Evolutionary conservation across 2,113 vertebrate species (phyloP).

Genomic region (Stegastes partitus): DNA sequence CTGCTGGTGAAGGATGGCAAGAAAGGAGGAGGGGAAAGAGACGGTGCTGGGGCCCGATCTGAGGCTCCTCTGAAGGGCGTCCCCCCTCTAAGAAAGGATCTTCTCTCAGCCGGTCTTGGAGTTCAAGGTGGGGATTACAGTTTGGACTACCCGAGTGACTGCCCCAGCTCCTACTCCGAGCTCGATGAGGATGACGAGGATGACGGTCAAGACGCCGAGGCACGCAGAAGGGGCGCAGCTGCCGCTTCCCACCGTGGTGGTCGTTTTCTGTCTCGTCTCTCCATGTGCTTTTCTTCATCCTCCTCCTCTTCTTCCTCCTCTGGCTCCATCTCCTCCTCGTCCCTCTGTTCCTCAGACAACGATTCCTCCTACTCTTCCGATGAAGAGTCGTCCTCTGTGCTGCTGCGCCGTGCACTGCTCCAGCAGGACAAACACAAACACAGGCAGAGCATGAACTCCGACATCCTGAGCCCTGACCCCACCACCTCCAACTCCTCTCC

Average conservation of each 20-base stretch:
- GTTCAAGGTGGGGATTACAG: slow-evolving; percentile 85
- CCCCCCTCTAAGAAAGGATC: slow-evolving; percentile 86
- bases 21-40: slow-evolving; percentile 79
- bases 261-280: slow-evolving; percentile 91
- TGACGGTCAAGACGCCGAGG: slow-evolving; percentile 83
- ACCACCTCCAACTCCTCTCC: slow-evolving; percentile 61
- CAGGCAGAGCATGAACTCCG: slow-evolving; percentile 72
- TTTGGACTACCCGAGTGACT: slow-evolving; percentile 93
- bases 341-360: slow-evolving; percentile 95
- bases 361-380: slow-evolving; percentile 97
- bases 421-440: slow-evolving; percentile 86
- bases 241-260: slow-evolving; percentile 75
- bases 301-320: slow-evolving; percentile 95
- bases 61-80: slow-evolving; percentile 85
- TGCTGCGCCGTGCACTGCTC: slow-evolving; percentile 93
- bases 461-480: slow-evolving; percentile 80
- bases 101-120: slow-evolving; percentile 66
- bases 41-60: slow-evolving; percentile 68
- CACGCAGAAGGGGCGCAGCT: slow-evolving; percentile 45
- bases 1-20: slow-evolving; percentile 88
- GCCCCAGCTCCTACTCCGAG: slow-evolving; percentile 95
- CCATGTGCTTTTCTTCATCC: slow-evolving; percentile 93
- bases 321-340: slow-evolving; percentile 94
- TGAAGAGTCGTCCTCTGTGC: slow-evolving; percentile 91
- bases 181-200: slow-evolving; percentile 92